Base-by-base conservation (phyloP, 2,113 vertebrate species). In the Xerus inauris region DNA sequence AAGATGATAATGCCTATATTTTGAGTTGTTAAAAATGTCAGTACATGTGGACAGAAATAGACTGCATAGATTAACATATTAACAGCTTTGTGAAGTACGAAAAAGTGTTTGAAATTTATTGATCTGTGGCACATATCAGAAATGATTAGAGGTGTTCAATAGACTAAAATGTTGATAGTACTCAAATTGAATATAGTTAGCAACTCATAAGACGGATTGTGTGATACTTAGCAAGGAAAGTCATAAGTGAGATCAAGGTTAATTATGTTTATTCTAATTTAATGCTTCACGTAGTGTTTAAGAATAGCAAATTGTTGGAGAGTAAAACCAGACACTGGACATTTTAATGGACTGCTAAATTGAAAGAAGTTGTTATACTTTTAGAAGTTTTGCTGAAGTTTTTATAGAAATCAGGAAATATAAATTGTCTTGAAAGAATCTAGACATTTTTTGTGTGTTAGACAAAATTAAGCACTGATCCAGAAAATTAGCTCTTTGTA, bases 211-310 rank as follows among this genome's bases (percentile, higher is more conserved):
- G 57, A 73, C 19, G 69, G 12, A 2, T 77, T 96, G 19, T 94
- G 79, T 94, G 59, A 89, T 51, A 20, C 26, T 82, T 3, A 75
- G 40, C 8, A 97, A 97, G 79, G 35, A 75, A 89, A 73, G 28
- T 92, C 40, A 94, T 75, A 80, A 91, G 84, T 91, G n/a, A 95
- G 22, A 95, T 96, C 54, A 97, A 95, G 96, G 69, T 80, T 54
- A 94, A 81, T 76, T 94, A 40, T 72, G 79, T 96, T 83, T 77
- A 73, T 40, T 92, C 49, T 12, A 57, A 97, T 89, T 96, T 92
- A 97, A 82, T 87, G 28, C 16, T 95, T 95, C 4, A 8, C 82
- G 95, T 75, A 51, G 9, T 1, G 32, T 97, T 95, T 95, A 64
- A 42, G 38, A 19, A 54, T 71, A 81, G 30, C 49, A 96, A 82